Base-by-base conservation (phyloP, 1,140 invertebrate genomes). In the Lasioglossum albipes region DNA sequence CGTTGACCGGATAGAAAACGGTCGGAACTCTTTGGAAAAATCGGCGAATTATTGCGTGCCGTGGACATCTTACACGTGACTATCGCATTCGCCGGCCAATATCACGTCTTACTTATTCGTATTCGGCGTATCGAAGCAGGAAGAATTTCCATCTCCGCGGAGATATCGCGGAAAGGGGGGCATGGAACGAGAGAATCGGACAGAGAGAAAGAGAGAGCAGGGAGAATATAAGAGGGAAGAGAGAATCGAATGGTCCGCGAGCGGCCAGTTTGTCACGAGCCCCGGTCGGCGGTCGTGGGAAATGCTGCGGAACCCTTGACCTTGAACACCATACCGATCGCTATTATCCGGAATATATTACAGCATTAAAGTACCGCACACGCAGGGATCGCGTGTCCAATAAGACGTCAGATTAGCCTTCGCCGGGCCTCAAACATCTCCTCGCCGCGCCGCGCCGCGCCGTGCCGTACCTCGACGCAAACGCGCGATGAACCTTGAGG, bases 281-380 rank as follows among this genome's bases (percentile, higher is more conserved):
- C 49, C 6, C 2, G 22, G 45, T 59, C 45, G 68, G 3, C 2
- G 22, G 45, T 59, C 45, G 68, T 71, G 45, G 69, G 73, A 72
- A 66, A 42, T 52, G 77, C 64, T 22, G 61, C 6, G 83, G 64
- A 71, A 84, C 70, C 68, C 57, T 76, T 79, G 79, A 70, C 84
- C 83, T 81, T 84, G 78, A 84, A 72, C 74, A 66, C 76, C 61
- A 66, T 82, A 69, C 61, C 27, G 61, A 76, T 71, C 64, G 69
- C 49, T 70, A 79, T 57, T 65, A 74, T 72, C 42, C 72, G 61
- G 83, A 78, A 85, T 85, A 77, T 77, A 84, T 85, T 84, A 65
- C 66, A 61, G 64, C 54, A 62, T 81, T 85, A 84, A 82, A 85
- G 62, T 65, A 36, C 62, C 49, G 69, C 57, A n/a, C 57, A n/a